Evolutionary conservation across 2,113 vertebrate genomes (phyloP).

Genomic region (Sinocyclocheilus maitianheensis): DNA sequence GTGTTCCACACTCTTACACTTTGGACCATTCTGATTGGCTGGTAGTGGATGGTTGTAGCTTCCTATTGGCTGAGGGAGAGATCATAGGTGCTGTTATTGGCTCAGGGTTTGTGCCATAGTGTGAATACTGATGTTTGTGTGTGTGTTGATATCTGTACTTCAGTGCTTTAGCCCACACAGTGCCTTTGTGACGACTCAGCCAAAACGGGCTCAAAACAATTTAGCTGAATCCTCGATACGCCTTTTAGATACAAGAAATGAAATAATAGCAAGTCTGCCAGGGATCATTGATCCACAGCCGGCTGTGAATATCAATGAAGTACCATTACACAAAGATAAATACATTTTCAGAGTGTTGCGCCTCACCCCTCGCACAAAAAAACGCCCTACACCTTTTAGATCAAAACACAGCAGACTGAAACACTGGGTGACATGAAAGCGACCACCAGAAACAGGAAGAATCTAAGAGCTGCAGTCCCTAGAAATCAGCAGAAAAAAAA

Average conservation of each 20-base stretch:
- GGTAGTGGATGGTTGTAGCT: constrained; percentile 2
- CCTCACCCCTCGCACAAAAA: constrained; percentile 25
- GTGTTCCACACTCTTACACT: neutral
- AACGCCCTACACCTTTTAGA: constrained; percentile 31
- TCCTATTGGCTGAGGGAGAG: constrained; percentile 10
- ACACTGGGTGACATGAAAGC: constrained; percentile 20
- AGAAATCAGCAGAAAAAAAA: constrained; percentile 20
- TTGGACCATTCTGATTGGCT: constrained; percentile 13
- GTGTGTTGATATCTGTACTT: constrained; percentile 11
- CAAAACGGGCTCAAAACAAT: constrained; percentile 61
- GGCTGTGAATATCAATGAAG: constrained; percentile 72
- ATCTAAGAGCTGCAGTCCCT: neutral
- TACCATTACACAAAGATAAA: constrained; percentile 65
- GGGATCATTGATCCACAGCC: constrained; percentile 67
- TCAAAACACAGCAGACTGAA: constrained; percentile 21
- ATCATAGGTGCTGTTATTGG: neutral
- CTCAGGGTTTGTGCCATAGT: constrained; percentile 36
- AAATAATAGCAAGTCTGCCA: constrained; percentile 65
- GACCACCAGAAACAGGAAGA: neutral
- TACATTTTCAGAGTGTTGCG: constrained; percentile 53
- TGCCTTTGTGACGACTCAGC: constrained; percentile 59
- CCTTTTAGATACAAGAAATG: constrained; percentile 65
- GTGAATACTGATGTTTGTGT: constrained; percentile 13
- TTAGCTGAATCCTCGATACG: constrained; percentile 60
- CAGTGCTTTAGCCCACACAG: constrained; percentile 30